phyloP scores from a whole-genome alignment of 53 echinoderm and acorn worm species.

The Apostichopus leukothele region DNA sequence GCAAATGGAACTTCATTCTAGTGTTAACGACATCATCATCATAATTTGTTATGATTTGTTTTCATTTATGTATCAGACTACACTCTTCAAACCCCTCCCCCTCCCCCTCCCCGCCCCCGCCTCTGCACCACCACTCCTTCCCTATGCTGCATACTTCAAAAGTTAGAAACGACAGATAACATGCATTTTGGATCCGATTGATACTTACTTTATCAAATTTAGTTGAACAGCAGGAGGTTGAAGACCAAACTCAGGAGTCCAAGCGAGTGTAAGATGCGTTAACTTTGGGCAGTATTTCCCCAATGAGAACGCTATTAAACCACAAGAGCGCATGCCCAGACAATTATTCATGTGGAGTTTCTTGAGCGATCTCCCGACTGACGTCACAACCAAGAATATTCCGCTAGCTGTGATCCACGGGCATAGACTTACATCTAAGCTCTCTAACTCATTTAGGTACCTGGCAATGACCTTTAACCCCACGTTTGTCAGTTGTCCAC shows the following conservation, averaged over 20 bases:
- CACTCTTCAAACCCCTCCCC: too few species aligned
- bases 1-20: too few species aligned
- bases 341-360: constrained; percentile 62
- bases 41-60: too few species aligned
- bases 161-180: too few species aligned
- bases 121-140: too few species aligned
- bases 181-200: not conserved
- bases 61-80: too few species aligned
- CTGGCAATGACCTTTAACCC: constrained; percentile 64
- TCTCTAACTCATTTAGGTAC: constrained; percentile 36
- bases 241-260: constrained; percentile 54
- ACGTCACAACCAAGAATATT: constrained; percentile 56
- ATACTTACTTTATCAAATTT: constrained; percentile 14
- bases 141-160: too few species aligned
- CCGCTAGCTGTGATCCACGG: constrained; percentile 69
- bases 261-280: constrained; percentile 55
- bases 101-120: too few species aligned
- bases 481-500: constrained; percentile 67
- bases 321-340: constrained; percentile 56
- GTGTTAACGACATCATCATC: too few species aligned
- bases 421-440: constrained; percentile 74
- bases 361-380: constrained; percentile 15
- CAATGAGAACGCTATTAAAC: constrained; percentile 45
- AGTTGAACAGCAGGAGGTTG: not conserved
- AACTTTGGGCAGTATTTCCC: constrained; percentile 53